Percentiles rank a stretch among this genome's conserved stretches.
These are phyloP conservation scores for Oscheius sp. DNA, from an alignment of 2,888 invertebrate species.

Conservation along the genomic window DNA sequence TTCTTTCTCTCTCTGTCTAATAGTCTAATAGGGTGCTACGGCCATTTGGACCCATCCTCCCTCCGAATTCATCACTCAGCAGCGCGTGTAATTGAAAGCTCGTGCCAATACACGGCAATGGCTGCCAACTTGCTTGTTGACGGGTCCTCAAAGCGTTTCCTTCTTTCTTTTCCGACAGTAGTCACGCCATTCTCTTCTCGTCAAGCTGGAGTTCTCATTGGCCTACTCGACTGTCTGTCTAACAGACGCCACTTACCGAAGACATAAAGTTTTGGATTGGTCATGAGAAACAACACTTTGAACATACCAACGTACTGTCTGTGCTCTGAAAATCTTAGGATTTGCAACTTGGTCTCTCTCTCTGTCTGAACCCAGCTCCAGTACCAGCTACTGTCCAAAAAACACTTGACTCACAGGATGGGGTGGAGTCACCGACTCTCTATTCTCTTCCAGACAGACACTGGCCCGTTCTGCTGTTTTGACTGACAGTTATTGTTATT, in stretches of 20 bases:
- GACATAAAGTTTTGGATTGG: too few species aligned
- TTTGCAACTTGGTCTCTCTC: background rate
- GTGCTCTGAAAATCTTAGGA: background rate
- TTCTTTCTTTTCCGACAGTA: background rate
- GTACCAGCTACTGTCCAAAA: too few species aligned
- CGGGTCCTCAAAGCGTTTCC: background rate
- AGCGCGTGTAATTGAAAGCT: conserved; percentile 35
- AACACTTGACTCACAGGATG: too few species aligned
- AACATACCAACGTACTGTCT: too few species aligned
- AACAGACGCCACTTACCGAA: too few species aligned
- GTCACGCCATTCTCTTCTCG: too few species aligned
- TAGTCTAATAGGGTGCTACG: conserved; percentile 9
- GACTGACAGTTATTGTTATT: background rate
- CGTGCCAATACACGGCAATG: conserved; percentile 15
- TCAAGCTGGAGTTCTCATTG: too few species aligned
- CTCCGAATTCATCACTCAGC: conserved; percentile 32
- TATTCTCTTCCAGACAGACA: too few species aligned
- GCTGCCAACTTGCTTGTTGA: conserved; percentile 20
- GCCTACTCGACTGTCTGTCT: background rate
- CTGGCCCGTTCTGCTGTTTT: background rate
- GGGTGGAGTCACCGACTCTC: too few species aligned
- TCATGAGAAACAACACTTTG: too few species aligned
- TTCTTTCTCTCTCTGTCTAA: conserved; percentile 9
- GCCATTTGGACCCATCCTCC: conserved; percentile 10
- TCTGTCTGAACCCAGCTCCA: too few species aligned